Percentiles rank a stretch among this genome's conserved stretches.
Conservation (phyloP, 2,797 vertebrate genomes). For the Gambelia wislizenii region DNA sequence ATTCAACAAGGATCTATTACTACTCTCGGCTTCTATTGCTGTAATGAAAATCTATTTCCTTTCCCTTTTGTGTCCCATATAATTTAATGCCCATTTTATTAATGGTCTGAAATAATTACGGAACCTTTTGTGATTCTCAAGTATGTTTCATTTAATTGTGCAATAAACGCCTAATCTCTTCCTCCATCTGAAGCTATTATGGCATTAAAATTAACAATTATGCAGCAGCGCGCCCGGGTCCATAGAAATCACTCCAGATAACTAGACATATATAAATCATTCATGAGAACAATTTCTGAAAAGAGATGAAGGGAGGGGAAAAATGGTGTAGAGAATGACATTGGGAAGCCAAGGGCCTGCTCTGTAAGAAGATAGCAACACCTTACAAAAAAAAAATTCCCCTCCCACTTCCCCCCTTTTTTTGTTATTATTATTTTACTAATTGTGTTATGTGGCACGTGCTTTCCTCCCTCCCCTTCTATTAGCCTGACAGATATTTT, state of each 20-base stretch:
- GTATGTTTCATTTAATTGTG: constrained; percentile 99
- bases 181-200: constrained; percentile 99
- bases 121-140: constrained; percentile 99
- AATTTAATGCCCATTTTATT: constrained; percentile 99
- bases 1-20: constrained; percentile 99
- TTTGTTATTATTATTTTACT: constrained; percentile 86
- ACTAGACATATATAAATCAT: constrained; percentile 99
- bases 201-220: constrained; percentile 99
- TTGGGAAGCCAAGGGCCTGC: constrained; percentile 93
- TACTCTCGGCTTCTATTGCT: constrained; percentile 99
- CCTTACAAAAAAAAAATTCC: constrained; percentile 82
- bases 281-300: constrained; percentile 98
- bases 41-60: constrained; percentile 99
- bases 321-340: constrained; percentile 93
- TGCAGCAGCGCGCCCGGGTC: constrained; percentile 98
- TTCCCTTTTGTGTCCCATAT: constrained; percentile 99
- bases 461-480: constrained; percentile 59
- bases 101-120: constrained; percentile 99
- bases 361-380: constrained; percentile 95
- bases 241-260: constrained; percentile 99
- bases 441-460: constrained; percentile 82
- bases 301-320: constrained; percentile 85
- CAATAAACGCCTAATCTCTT: constrained; percentile 99
- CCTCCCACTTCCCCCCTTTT: constrained; percentile 77
- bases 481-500: constrained; percentile 96